Percentiles rank a stretch among this genome's conserved stretches.
Conservation (phyloP, 2,797 vertebrate species). For the Paguma larvata region DNA sequence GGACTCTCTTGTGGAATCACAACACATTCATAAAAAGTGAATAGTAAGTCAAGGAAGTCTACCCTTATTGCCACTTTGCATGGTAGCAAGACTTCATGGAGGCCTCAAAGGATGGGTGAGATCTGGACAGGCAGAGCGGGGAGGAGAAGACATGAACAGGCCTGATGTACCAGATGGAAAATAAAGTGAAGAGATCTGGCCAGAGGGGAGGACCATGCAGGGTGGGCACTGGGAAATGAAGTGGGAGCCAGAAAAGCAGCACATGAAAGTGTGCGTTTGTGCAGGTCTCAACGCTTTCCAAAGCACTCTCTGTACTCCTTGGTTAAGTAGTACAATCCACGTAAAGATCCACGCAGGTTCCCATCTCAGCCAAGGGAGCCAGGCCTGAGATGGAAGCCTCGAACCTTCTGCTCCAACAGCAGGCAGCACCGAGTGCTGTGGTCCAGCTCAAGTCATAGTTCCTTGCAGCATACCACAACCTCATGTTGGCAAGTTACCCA, state of each 20-base stretch:
- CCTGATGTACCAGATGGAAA: background rate
- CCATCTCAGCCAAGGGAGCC: background rate
- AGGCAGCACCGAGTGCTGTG: background rate
- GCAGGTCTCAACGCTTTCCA: background rate
- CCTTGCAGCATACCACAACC: background rate
- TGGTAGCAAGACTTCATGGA: background rate
- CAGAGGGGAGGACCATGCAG: background rate
- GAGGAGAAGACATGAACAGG: background rate
- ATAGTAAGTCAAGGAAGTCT: background rate
- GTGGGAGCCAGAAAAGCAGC: background rate
- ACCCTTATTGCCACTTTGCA: background rate
- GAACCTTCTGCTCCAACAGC: background rate
- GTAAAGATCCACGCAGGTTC: background rate
- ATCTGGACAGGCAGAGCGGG: background rate
- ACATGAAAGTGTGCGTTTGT: background rate
- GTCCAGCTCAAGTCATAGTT: background rate
- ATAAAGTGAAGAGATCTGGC: background rate
- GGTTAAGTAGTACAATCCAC: background rate
- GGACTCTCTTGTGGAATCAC: background rate
- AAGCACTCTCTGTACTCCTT: background rate
- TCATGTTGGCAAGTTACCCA: slow-evolving; percentile 3
- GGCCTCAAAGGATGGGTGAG: background rate
- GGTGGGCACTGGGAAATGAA: background rate
- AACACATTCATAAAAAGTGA: slow-evolving; percentile 12
- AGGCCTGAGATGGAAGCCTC: background rate